Conservation (phyloP, 2,797 vertebrate genomes). For the Urophycis tenuis region DNA sequence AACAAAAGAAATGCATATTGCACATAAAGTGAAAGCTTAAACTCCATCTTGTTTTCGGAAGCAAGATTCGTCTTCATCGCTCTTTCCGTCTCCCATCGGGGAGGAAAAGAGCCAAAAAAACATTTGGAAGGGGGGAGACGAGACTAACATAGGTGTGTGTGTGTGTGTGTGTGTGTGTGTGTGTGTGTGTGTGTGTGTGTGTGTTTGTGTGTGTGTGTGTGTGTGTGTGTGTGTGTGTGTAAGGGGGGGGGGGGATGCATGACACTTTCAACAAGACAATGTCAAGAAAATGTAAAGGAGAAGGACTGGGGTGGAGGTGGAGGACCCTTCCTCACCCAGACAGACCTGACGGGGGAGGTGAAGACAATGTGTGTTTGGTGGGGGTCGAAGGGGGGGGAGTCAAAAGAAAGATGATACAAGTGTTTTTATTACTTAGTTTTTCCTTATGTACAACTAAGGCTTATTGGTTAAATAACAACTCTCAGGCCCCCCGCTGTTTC, state of each 20-base stretch:
- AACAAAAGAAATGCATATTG: slow-evolving; percentile 86
- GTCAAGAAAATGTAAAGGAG: slow-evolving; percentile 47
- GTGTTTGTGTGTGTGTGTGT: slow-evolving; percentile 22
- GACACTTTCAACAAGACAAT: slow-evolving; percentile 62
- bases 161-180: slow-evolving; percentile 33
- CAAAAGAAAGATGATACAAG: slow-evolving; percentile 77
- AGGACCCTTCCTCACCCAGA: slow-evolving; percentile 22
- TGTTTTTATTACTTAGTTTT: slow-evolving; percentile 69
- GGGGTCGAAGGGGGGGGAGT: slow-evolving; percentile 74
- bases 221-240: slow-evolving; percentile 4
- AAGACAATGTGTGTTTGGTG: slow-evolving; percentile 7
- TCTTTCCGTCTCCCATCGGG: slow-evolving; percentile 69
- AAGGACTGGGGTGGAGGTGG: background rate
- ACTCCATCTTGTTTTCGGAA: slow-evolving; percentile 82
- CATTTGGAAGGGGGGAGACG: slow-evolving; percentile 23
- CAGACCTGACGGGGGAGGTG: slow-evolving; percentile 36
- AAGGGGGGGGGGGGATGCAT: slow-evolving; percentile 64
- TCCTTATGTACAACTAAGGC: slow-evolving; percentile 98
- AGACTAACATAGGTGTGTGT: slow-evolving; percentile 9
- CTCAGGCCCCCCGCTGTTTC: background rate
- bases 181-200: slow-evolving; percentile 17
- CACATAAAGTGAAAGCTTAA: slow-evolving; percentile 95
- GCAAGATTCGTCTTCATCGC: slow-evolving; percentile 59
- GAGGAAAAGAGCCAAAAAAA: slow-evolving; percentile 48
- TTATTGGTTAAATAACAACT: slow-evolving; percentile 90